A percentile compares a stretch with the other conserved stretches of the same genome.
Evolutionary conservation across 2,113 vertebrate species (phyloP).

Genomic region (Diadophis punctatus): DNA sequence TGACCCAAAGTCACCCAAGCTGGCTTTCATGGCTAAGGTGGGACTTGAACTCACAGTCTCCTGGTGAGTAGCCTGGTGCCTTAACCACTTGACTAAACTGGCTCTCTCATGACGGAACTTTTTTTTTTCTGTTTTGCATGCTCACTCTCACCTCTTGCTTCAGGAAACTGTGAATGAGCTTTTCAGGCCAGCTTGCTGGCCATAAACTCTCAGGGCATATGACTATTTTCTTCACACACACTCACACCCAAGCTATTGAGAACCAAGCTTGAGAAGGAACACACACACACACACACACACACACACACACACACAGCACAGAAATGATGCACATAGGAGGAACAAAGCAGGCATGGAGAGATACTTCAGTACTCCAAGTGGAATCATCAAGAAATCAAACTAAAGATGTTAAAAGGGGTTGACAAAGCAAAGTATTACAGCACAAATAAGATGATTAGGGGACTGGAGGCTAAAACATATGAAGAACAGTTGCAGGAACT

Average conservation of each 20-base stretch:
- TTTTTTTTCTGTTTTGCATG: not conserved
- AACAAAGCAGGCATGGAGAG: not conserved
- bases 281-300: no score
- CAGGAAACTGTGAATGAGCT: not conserved
- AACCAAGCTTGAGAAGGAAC: not conserved
- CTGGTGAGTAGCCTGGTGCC: no score
- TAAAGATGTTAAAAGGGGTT: not conserved
- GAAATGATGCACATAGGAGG: not conserved
- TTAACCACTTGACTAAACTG: no score
- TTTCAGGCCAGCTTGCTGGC: not conserved
- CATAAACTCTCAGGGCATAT: not conserved
- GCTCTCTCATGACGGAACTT: no score
- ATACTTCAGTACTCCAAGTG: not conserved
- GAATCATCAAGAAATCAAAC: conserved; percentile 12
- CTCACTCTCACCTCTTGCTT: not conserved
- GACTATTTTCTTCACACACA: no score
- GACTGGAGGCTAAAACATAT: no score
- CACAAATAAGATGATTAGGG: no score
- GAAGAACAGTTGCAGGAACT: no score
- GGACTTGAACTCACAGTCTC: no score
- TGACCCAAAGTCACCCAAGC: no score
- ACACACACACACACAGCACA: no score
- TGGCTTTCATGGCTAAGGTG: no score
- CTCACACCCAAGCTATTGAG: not conserved
- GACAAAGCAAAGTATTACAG: not conserved